Base-by-base conservation (phyloP, 1,140 invertebrate genomes). In the Diachasmimorpha longicaudata region DNA sequence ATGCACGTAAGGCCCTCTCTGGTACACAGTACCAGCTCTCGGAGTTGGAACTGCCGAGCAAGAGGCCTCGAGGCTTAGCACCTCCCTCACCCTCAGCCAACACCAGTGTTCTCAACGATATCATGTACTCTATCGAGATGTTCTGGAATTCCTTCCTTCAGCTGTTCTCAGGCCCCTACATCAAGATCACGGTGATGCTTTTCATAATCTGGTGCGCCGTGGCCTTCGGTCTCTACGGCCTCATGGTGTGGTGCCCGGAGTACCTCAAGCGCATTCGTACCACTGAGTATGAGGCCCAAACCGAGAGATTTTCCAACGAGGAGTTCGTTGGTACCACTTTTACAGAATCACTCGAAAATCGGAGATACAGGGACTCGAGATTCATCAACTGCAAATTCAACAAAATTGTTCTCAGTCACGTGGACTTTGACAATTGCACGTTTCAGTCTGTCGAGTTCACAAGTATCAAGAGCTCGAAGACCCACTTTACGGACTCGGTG, bases 41-140 rank as follows among this genome's bases (percentile, higher is more conserved):
- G 9, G 93, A 94, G 83, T 84, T 94, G 71, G 91, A 94, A 82
- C 86, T 94, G 78, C 93, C 93, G 0, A 91, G 90, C 70, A 91
- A 93, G 82, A 88, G 91, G 74, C 85, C 86, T 14, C 81, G 85
- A 21, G 84, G 85, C 31, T 78, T 84, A 31, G 86, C 90, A 14
- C 87, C 88, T 63, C 80, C 84, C 5, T 85, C 85, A 36, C 85
- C 87, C 52, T 81, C 82, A 8, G 85, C 84, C 75, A 89, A 88
- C 42, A 86, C 89, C 10, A 89, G 86, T 14, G 89, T 89, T 63
- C 80, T 90, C 55, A 86, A 86, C 0, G 89, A 89, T 68, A 88
- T 90, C 76, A 85, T 86, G 37, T 86, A 86, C 78, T 88, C 86
- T 48, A 85, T 90, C 48, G 84, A 89, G 81, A 86, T 89, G 83